Evolutionary conservation across 2,797 vertebrate species (phyloP).

Genomic region (Lindbergichthys nudifrons): DNA sequence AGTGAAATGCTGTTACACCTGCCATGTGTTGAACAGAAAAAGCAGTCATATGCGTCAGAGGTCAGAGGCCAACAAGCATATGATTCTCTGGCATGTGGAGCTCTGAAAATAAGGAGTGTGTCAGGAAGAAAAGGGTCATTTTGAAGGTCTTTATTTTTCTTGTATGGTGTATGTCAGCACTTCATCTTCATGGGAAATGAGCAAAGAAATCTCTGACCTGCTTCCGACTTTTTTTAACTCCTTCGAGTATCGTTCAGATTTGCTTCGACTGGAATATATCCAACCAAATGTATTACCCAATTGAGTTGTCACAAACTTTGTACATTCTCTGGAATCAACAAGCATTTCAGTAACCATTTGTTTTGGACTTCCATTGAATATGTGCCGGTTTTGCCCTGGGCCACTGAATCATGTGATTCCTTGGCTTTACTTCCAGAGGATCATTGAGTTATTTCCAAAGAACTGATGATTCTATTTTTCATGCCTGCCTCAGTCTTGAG

Average conservation of each 20-base stretch:
- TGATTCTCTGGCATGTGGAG: constrained; percentile 34
- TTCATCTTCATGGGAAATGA: constrained; percentile 24
- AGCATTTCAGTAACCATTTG: constrained; percentile 15
- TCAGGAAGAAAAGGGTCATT: constrained; percentile 19
- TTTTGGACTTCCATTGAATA: constrained; percentile 39
- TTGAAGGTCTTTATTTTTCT: constrained; percentile 26
- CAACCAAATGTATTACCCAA: constrained; percentile 10
- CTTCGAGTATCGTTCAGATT: background rate
- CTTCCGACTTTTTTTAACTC: background rate
- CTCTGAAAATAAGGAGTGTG: constrained; percentile 17
- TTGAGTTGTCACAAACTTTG: constrained; percentile 8
- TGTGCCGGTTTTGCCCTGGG: constrained; percentile 36
- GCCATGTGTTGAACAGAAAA: constrained; percentile 37
- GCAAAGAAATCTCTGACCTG: constrained; percentile 25
- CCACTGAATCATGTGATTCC: constrained; percentile 26
- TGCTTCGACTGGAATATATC: constrained; percentile 3
- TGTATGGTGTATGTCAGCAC: background rate
- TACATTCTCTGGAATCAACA: constrained; percentile 36
- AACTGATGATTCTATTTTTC: constrained; percentile 27
- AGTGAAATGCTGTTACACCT: constrained; percentile 36
- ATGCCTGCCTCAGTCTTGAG: constrained; percentile 15
- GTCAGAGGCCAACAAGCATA: constrained; percentile 38
- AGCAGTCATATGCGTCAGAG: constrained; percentile 28
- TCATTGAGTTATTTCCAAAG: constrained; percentile 41
- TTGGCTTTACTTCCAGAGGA: constrained; percentile 30